Evolutionary conservation across 2,888 invertebrate genomes (phyloP), one percentile per base, ranked within the genome.

Genomic region (Carpatolechia fugitivella): DNA sequence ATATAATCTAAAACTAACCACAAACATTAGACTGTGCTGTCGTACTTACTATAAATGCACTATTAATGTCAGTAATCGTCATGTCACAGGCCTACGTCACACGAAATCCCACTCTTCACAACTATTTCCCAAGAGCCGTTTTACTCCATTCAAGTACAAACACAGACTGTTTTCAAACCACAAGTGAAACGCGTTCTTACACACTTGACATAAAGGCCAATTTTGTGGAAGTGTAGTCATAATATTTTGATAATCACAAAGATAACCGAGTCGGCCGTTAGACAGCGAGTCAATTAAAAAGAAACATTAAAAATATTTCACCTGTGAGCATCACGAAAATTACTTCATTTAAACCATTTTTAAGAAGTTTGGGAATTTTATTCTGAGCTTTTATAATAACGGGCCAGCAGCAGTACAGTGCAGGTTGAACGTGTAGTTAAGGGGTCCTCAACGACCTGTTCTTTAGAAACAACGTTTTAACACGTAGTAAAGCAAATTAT

Each of bases 281-380:
- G 66, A 63, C 59, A 58, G 58, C 52, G 50, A 54, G 63, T 66
- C 66, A 68, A 69, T 70, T 70, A 65, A 65, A 62, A 58, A 55
- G 55, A 58, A 58, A 62, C 66, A 62, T 68, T 68, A 63, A 66
- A 65, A 60, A 64, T 66, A 64, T 65, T 64, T 64, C 64, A 66
- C 63, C 66, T 66, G 66, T 59, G 60, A 56, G 40, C 58, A 60
- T 64, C 59, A 57, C 56, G 57, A 56, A 61, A 66, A 66, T 64
- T 60, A 61, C 66, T 64, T 66, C 48, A 63, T 65, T 64, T 60
- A 55, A 56, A 49, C 54, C 49, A 40, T 10, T 50, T 24, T 24
- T 10, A 52, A 41, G 41, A 16, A 33, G 48, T 16, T 38, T 40
- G 40, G 11, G 52, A 51, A 51, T 1, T 44, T 11, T 13, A 13